These are phyloP conservation scores for Noctua pronuba DNA, from an alignment of 2,888 invertebrate species.

Conservation along the genomic window DNA sequence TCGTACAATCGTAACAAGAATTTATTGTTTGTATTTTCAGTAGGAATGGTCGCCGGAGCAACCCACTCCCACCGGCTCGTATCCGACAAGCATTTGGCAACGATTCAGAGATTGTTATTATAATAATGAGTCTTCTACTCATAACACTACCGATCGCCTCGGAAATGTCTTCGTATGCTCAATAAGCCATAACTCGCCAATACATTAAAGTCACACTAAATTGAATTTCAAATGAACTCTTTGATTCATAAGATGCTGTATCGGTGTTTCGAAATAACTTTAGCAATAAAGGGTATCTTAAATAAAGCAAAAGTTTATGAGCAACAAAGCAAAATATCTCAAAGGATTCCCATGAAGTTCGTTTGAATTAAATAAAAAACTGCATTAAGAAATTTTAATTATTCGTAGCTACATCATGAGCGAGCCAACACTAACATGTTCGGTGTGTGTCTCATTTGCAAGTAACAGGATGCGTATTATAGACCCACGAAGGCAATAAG, in stretches of 20 bases:
- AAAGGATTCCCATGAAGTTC: slow-evolving; percentile 66
- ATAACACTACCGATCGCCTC: slow-evolving; percentile 82
- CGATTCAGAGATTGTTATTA: slow-evolving; percentile 86
- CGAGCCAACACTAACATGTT: slow-evolving; percentile 85
- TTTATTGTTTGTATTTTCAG: slow-evolving; percentile 81
- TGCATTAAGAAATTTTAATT: slow-evolving; percentile 83
- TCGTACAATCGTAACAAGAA: slow-evolving; percentile 73
- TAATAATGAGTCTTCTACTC: slow-evolving; percentile 85
- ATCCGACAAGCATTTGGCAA: slow-evolving; percentile 85
- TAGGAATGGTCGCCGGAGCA: slow-evolving; percentile 77
- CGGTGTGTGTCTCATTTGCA: slow-evolving; percentile 89
- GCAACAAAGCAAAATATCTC: slow-evolving; percentile 60
- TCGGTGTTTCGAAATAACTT: slow-evolving; percentile 30
- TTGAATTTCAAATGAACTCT: slow-evolving; percentile 75
- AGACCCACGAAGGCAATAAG: slow-evolving; percentile 89
- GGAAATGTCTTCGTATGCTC: slow-evolving; percentile 82
- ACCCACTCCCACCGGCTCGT: slow-evolving; percentile 77
- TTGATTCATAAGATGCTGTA: slow-evolving; percentile 68
- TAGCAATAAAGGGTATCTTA: slow-evolving; percentile 21
- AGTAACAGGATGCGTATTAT: slow-evolving; percentile 89
- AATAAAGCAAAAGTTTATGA: slow-evolving; percentile 46
- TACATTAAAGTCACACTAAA: slow-evolving; percentile 80
- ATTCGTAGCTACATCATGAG: slow-evolving; percentile 86
- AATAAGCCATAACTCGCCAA: slow-evolving; percentile 81
- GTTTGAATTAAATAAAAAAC: slow-evolving; percentile 70